Conservation (phyloP, 2,888 invertebrate species). For the Halictus quadricinctus region DNA sequence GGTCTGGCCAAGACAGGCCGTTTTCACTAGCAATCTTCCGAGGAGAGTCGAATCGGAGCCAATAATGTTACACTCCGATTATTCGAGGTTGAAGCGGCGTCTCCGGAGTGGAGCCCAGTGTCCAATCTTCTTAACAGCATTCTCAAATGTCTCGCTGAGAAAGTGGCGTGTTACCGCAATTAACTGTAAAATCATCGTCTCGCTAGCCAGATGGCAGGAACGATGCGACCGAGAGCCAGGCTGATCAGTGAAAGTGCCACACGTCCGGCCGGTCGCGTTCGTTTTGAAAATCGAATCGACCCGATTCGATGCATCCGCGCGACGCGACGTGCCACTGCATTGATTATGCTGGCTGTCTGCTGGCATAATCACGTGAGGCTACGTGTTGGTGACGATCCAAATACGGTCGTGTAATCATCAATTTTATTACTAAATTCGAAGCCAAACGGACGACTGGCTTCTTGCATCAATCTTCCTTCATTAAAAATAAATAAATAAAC, state of each 20-base stretch:
- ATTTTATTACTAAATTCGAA: too few relatives aligned
- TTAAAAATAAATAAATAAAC: too few relatives aligned
- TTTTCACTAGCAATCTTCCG: not conserved
- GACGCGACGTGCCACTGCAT: slow-evolving; percentile 2
- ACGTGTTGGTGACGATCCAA: not conserved
- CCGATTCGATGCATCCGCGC: slow-evolving; percentile 37
- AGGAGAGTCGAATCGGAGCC: not conserved
- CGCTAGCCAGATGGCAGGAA: slow-evolving; percentile 35
- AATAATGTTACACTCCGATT: not conserved
- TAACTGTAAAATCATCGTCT: slow-evolving; percentile 43
- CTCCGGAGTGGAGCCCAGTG: not conserved
- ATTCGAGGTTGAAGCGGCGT: not conserved
- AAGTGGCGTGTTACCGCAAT: slow-evolving; percentile 32
- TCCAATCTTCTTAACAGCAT: slow-evolving; percentile 14
- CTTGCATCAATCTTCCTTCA: too few relatives aligned
- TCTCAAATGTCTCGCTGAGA: slow-evolving; percentile 16
- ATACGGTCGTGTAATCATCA: not conserved
- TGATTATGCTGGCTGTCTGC: not conserved
- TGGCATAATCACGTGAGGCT: not conserved
- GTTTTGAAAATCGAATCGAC: slow-evolving; percentile 59
- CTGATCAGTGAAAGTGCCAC: slow-evolving; percentile 61
- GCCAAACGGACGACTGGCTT: too few relatives aligned
- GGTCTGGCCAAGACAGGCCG: not conserved
- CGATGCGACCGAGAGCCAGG: slow-evolving; percentile 35
- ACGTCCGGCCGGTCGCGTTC: slow-evolving; percentile 42